These are phyloP conservation scores for Nibea coibor DNA, from an alignment of 2,113 vertebrate species.

Conservation along the genomic window DNA sequence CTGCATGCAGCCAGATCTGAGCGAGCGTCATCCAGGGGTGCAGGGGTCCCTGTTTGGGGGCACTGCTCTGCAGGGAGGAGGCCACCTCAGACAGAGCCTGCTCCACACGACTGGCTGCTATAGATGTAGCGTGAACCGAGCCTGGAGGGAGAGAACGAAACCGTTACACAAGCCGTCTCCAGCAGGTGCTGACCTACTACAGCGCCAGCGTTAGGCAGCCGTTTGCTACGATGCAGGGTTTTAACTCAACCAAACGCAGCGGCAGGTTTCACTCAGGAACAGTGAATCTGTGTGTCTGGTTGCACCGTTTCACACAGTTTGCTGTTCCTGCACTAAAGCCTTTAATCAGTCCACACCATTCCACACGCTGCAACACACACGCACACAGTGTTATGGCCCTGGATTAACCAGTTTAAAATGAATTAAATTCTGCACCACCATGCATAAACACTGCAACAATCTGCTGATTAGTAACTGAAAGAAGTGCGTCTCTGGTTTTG, in stretches of 20 bases:
- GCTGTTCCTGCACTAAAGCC: constrained; percentile 24
- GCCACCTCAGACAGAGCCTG: constrained; percentile 97
- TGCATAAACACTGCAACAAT: constrained; percentile 60
- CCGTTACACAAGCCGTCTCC: neutral
- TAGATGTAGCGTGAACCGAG: constrained; percentile 95
- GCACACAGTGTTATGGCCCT: constrained; percentile 51
- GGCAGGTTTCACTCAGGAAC: constrained; percentile 19
- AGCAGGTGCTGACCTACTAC: neutral
- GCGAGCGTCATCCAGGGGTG: constrained; percentile 99
- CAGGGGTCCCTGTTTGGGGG: constrained; percentile 95
- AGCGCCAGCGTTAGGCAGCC: constrained; percentile 23
- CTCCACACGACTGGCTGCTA: constrained; percentile 97
- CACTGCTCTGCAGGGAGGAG: constrained; percentile 96
- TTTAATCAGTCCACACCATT: constrained; percentile 48
- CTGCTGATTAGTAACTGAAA: constrained; percentile 50
- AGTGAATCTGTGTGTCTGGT: constrained; percentile 34
- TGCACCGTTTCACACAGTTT: constrained; percentile 32
- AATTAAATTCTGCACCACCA: constrained; percentile 37
- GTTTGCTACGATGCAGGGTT: constrained; percentile 43
- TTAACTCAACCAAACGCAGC: constrained; percentile 34
- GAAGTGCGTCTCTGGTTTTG: constrained; percentile 16
- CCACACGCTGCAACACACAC: constrained; percentile 36
- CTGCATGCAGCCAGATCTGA: constrained; percentile 99
- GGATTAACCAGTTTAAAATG: constrained; percentile 46
- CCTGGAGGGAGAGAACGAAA: constrained; percentile 78